These are phyloP conservation scores for Tor tambroides DNA, from an alignment of 2,113 vertebrate species.

Conservation along the genomic window DNA sequence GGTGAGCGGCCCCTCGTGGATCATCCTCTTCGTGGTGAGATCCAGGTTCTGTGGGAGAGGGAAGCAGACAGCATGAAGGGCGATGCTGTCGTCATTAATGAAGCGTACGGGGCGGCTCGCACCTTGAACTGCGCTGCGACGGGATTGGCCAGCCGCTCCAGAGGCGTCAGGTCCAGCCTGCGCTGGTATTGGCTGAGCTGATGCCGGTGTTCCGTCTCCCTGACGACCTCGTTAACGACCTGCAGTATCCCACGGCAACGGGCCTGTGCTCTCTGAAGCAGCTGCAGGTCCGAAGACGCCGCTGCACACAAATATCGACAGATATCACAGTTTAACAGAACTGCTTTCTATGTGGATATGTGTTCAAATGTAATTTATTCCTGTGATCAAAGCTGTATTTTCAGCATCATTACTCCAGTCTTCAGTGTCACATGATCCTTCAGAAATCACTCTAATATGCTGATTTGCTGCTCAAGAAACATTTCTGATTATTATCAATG, in stretches of 20 bases:
- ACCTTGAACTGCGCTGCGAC: conserved; percentile 89
- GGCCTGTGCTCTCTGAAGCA: conserved; percentile 81
- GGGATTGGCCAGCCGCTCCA: conserved; percentile 80
- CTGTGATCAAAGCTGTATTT: too few relatives aligned
- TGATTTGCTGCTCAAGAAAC: too few relatives aligned
- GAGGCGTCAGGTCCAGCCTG: conserved; percentile 81
- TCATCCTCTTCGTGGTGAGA: conserved; percentile 87
- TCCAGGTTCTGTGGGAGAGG: conserved; percentile 83
- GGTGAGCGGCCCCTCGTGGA: conserved; percentile 88
- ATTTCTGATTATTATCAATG: too few relatives aligned
- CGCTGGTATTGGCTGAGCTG: conserved; percentile 87
- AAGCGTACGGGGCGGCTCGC: conserved; percentile 58
- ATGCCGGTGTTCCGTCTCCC: conserved; percentile 84
- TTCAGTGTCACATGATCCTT: too few relatives aligned
- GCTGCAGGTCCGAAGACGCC: conserved; percentile 77
- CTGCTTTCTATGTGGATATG: not conserved
- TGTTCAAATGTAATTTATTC: conserved; percentile 54
- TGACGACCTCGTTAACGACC: conserved; percentile 85
- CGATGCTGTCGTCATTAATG: too few relatives aligned
- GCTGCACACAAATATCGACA: conserved; percentile 69
- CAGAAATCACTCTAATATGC: too few relatives aligned
- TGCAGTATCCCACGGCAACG: conserved; percentile 88
- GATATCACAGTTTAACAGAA: conserved; percentile 64
- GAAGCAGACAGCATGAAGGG: not conserved
- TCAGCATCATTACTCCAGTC: too few relatives aligned